Percentiles rank a stretch among this genome's conserved stretches.
Conservation (phyloP, 2,797 vertebrate species). For the Alca torda region DNA sequence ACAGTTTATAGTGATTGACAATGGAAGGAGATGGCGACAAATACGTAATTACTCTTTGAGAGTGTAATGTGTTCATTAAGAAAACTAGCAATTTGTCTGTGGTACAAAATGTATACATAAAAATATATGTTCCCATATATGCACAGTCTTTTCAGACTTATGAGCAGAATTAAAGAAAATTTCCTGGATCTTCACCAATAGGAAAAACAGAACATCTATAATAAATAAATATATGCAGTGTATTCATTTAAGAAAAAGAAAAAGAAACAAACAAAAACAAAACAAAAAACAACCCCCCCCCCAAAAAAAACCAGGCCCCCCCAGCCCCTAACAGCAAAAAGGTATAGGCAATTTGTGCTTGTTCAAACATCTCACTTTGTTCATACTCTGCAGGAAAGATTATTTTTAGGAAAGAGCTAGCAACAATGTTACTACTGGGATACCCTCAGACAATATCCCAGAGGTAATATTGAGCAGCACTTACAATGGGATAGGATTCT, state of each 20-base stretch:
- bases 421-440: neutral
- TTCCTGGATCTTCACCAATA: neutral
- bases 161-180: neutral
- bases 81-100: conserved; percentile 23
- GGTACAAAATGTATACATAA: neutral
- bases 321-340: neutral
- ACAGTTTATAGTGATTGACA: conserved; percentile 7
- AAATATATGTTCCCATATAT: neutral
- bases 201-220: neutral
- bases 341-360: neutral
- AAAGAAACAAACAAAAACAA: accelerated
- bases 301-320: neutral
- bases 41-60: conserved; percentile 26
- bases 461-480: neutral
- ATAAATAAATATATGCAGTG: neutral
- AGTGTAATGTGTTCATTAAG: neutral
- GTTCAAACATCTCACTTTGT: neutral
- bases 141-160: neutral
- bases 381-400: neutral
- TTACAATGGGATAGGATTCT: neutral
- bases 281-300: neutral
- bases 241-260: neutral
- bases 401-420: neutral
- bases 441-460: neutral
- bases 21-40: conserved; percentile 38